Evolutionary conservation across 2,888 invertebrate species (phyloP).

Genomic region (Lymantria dispar): DNA sequence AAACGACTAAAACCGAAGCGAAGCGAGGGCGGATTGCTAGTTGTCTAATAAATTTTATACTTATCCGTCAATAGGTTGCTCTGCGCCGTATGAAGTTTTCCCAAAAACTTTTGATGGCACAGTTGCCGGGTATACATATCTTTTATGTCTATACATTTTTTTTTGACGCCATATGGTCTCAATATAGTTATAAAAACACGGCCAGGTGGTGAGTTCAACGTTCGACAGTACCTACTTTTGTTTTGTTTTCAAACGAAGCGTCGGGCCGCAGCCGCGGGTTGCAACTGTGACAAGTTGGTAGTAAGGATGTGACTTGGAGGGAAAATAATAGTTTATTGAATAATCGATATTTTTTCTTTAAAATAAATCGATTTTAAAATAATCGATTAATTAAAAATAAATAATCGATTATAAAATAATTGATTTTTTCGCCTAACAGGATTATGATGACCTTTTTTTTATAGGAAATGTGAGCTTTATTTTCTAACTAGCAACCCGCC

Average conservation of each 20-base stretch:
- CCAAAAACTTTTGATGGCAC: background rate
- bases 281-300: constrained; percentile 28
- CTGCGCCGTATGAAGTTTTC: background rate
- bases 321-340: no score
- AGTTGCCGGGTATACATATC: background rate
- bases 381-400: no score
- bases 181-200: constrained; percentile 41
- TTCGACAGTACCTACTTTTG: constrained; percentile 53
- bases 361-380: no score
- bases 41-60: background rate
- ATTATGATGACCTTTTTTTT: no score
- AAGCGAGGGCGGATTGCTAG: no score
- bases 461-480: no score
- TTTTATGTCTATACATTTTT: constrained; percentile 1
- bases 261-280: constrained; percentile 45
- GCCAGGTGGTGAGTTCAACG: constrained; percentile 75
- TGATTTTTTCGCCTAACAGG: no score
- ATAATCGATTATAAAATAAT: no score
- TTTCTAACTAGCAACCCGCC: no score
- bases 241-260: constrained; percentile 63
- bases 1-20: no score
- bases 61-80: background rate
- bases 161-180: constrained; percentile 16
- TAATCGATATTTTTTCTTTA: no score
- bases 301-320: no score